phyloP scores from a whole-genome alignment of 2,888 invertebrate species.

The Tinea pellionella region DNA sequence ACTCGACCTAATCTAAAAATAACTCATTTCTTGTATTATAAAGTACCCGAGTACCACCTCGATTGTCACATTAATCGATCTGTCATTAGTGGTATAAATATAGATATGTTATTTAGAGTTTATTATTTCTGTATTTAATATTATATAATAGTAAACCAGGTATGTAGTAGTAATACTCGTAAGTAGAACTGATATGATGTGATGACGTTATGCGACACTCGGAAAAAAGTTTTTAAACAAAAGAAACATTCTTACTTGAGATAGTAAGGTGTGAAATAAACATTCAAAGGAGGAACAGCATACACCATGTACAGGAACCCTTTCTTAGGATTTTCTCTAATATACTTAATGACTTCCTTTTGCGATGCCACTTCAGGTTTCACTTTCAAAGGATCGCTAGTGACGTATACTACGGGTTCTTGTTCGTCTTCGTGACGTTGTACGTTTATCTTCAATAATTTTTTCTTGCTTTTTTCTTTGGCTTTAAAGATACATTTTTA shows the following conservation, averaged over 20 bases:
- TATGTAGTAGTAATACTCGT: too few species aligned
- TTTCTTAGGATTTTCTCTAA: constrained; percentile 67
- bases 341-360: constrained; percentile 52
- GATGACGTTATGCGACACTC: too few species aligned
- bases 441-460: constrained; percentile 30
- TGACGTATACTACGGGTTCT: constrained; percentile 19
- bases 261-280: constrained; percentile 80
- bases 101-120: too few species aligned
- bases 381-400: constrained; percentile 43
- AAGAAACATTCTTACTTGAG: constrained; percentile 70
- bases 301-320: constrained; percentile 83
- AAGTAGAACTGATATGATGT: too few species aligned
- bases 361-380: constrained; percentile 56
- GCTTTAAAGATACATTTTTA: background rate
- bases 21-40: background rate
- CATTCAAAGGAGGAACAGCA: constrained; percentile 77
- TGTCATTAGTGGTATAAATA: background rate
- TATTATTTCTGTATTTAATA: too few species aligned
- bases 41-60: background rate
- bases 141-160: too few species aligned
- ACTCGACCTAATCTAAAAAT: background rate
- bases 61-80: background rate
- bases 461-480: constrained; percentile 29
- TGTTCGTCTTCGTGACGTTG: constrained; percentile 20
- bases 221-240: too few species aligned